phyloP scores from a whole-genome alignment of 1,140 invertebrate genomes.

The Drosophila tropicalis region DNA sequence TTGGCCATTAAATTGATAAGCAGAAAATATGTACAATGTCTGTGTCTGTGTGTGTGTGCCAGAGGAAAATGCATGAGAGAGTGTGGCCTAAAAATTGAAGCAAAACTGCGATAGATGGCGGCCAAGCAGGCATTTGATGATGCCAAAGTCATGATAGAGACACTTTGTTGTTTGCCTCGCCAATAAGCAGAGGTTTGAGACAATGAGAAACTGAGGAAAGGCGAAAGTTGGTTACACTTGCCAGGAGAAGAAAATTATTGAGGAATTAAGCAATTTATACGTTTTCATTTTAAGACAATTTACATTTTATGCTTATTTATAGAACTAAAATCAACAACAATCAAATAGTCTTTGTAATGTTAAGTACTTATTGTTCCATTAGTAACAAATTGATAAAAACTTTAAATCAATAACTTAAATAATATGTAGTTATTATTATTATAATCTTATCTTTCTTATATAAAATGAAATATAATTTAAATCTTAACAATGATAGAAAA shows the following conservation, averaged over 20 bases:
- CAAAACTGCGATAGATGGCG: slow-evolving; percentile 1
- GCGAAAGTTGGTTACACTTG: neutral
- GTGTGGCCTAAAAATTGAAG: slow-evolving; percentile 17
- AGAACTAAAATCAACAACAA: too few species aligned
- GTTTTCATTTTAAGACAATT: too few species aligned
- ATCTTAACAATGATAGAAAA: too few species aligned
- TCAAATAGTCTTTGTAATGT: too few species aligned
- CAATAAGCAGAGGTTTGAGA: neutral
- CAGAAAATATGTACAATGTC: slow-evolving; percentile 33
- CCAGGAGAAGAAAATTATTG: neutral
- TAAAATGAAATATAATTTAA: too few species aligned
- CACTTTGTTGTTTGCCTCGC: neutral
- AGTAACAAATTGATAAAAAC: too few species aligned
- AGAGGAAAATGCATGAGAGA: slow-evolving; percentile 12
- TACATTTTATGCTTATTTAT: too few species aligned
- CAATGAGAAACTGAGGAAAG: neutral
- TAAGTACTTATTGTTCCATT: too few species aligned
- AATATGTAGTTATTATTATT: too few species aligned
- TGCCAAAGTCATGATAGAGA: slow-evolving; percentile 14
- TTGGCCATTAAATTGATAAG: slow-evolving; percentile 81
- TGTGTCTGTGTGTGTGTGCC: neutral
- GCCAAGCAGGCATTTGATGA: slow-evolving; percentile 19
- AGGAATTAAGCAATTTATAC: too few species aligned
- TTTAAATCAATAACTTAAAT: too few species aligned
- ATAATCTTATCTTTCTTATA: too few species aligned